These are phyloP conservation scores for Berghia stephanieae DNA, from an alignment of 1,140 invertebrate species.

Conservation along the genomic window DNA sequence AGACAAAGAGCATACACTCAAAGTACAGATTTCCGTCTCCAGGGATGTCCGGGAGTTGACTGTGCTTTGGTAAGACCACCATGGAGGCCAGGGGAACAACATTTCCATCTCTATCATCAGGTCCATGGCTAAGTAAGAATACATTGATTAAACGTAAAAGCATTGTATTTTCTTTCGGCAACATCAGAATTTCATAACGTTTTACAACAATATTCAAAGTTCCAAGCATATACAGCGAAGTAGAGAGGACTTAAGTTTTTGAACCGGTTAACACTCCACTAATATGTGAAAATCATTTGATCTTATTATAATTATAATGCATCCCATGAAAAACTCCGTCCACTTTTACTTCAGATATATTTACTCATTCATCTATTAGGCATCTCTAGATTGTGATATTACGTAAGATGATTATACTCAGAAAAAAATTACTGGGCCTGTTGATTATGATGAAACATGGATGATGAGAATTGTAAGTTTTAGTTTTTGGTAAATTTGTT, in stretches of 20 bases:
- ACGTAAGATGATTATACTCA: background rate
- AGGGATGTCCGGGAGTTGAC: conserved; percentile 79
- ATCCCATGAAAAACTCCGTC: too few species aligned
- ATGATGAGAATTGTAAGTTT: background rate
- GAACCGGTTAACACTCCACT: background rate
- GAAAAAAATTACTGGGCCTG: background rate
- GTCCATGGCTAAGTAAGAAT: conserved; percentile 45
- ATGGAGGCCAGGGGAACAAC: conserved; percentile 57
- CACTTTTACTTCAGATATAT: background rate
- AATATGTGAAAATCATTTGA: background rate
- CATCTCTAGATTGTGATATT: background rate
- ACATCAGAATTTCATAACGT: background rate
- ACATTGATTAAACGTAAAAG: conserved; percentile 11
- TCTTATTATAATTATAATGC: background rate
- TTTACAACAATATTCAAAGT: background rate
- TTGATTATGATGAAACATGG: background rate
- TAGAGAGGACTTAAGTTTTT: background rate
- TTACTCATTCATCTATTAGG: background rate
- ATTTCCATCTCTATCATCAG: conserved; percentile 55
- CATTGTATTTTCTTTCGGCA: background rate
- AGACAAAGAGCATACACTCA: conserved; percentile 83
- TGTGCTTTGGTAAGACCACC: conserved; percentile 61
- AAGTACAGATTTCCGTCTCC: conserved; percentile 84
- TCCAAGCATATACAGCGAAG: background rate
- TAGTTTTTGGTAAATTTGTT: too few species aligned